Base-by-base conservation (phyloP, 2,888 invertebrate species). In the Busseola fusca region DNA sequence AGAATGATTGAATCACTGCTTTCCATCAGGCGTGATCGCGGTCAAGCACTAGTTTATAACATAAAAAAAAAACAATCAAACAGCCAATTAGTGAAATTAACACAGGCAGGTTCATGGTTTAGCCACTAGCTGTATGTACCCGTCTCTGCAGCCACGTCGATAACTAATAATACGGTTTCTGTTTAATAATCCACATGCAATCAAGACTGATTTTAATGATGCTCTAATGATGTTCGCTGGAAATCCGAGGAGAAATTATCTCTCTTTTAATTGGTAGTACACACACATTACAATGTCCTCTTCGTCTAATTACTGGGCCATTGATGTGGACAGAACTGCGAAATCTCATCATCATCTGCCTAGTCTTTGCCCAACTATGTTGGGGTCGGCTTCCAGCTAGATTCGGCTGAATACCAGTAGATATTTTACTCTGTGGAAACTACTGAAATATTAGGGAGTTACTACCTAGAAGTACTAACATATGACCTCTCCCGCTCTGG, bases 101-200 rank as follows among this genome's bases (percentile, higher is more conserved):
- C n/a, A 34, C 30, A 16, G 40, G 45, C n/a, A 59, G 62, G 56
- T 64, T 50, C 25, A 62, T 40, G 50, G 21, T 62, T 59, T 56
- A 62, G 18, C n/a, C 21, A 45, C 4, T 45, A 40, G 6, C 12
- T 7, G 27, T 65, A 12, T 7, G 40, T 27, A 67, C 42, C 25
- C 52, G 54, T 45, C 58, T 62, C 21, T 21, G 25, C 12, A 66
- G 34, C 30, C 5, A 59, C 27, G 27, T 27, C 34, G 1, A 57
- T 62, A 25, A 50, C n/a, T 34, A 34, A 25, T 67, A 48, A 52
- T 25, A 65, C 62, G 12, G n/a, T 68, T 64, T 70, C 67, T 66
- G 80, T 50, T 42, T 62, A 16, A 62, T 54, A n/a, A 48, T 48
- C 10, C n/a, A 45, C 76, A 58, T 65, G 81, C 81, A 30, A 72